These are phyloP conservation scores for Epirrhoe tristata DNA, from an alignment of 2,888 invertebrate genomes.

Conservation along the genomic window DNA sequence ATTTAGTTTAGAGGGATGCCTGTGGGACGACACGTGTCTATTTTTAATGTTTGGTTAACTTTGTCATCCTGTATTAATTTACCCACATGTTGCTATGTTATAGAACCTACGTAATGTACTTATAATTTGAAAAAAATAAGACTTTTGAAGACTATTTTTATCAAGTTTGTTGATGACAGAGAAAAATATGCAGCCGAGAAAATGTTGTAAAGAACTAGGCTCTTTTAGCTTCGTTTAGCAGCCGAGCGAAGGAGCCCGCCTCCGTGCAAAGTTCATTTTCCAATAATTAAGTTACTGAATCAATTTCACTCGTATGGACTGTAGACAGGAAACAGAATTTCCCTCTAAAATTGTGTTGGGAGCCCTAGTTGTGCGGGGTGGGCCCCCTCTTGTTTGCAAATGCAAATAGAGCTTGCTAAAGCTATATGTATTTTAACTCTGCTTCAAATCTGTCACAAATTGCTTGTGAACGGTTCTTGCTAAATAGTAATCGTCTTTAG, in stretches of 20 bases:
- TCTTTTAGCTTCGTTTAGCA: slow-evolving; percentile 33
- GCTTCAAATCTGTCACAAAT: slow-evolving; percentile 13
- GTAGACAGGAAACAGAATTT: slow-evolving; percentile 42
- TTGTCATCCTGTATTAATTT: too few species aligned
- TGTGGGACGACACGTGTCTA: too few species aligned
- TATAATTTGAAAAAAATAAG: too few species aligned
- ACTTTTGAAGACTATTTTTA: slow-evolving; percentile 2
- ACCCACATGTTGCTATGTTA: too few species aligned
- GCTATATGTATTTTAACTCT: slow-evolving; percentile 15
- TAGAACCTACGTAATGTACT: too few species aligned
- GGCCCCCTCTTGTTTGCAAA: slow-evolving; percentile 32
- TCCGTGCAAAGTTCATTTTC: slow-evolving; percentile 46
- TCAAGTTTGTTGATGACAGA: neutral
- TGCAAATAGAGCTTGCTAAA: slow-evolving; percentile 19
- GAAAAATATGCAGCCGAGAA: slow-evolving; percentile 22
- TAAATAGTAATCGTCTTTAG: neutral
- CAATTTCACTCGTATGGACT: slow-evolving; percentile 47
- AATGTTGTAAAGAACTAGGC: slow-evolving; percentile 21
- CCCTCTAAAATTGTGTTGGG: slow-evolving; percentile 43
- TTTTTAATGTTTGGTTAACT: too few species aligned
- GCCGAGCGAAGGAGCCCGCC: slow-evolving; percentile 28
- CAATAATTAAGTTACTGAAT: slow-evolving; percentile 49
- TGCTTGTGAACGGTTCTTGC: neutral
- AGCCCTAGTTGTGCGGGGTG: slow-evolving; percentile 29
- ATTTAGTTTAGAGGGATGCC: too few species aligned